Percentiles rank a stretch among this genome's conserved stretches.
Evolutionary conservation across 2,113 vertebrate species (phyloP).

Genomic region (Rhagologus leucostigma): DNA sequence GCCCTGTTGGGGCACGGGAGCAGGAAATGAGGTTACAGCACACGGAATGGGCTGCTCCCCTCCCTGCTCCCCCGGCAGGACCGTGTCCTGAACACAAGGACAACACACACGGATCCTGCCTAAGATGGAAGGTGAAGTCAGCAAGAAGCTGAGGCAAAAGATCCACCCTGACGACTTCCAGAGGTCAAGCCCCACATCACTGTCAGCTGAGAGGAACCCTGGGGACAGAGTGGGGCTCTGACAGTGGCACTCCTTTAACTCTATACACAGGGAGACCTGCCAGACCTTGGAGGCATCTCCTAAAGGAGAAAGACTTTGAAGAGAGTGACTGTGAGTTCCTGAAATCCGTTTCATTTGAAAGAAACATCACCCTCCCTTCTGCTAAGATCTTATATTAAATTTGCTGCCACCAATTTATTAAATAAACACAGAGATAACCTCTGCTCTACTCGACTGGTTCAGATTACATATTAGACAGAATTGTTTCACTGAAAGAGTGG

Average conservation of each 20-base stretch:
- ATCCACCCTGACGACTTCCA: neutral
- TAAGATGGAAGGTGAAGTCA: neutral
- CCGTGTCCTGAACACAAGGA: neutral
- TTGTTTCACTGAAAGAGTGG: neutral
- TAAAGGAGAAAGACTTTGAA: neutral
- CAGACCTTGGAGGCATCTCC: neutral
- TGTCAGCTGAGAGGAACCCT: neutral
- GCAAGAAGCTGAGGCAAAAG: neutral
- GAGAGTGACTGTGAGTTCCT: neutral
- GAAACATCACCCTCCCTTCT: neutral
- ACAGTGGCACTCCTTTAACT: neutral
- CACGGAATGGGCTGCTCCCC: neutral
- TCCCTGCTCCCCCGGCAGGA: neutral
- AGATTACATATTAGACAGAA: neutral
- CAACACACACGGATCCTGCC: fast-evolving
- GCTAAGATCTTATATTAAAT: neutral
- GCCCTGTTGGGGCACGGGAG: neutral
- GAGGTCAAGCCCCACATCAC: neutral
- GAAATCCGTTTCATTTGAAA: neutral
- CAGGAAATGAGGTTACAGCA: neutral
- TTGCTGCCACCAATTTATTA: neutral
- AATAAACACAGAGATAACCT: neutral
- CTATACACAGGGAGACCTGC: neutral
- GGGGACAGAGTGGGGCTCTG: neutral
- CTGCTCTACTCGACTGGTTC: neutral